Evolutionary conservation across 2,113 vertebrate species (phyloP), one percentile per base, ranked within the genome.

Genomic region (Tretioscincus oriximinensis): DNA sequence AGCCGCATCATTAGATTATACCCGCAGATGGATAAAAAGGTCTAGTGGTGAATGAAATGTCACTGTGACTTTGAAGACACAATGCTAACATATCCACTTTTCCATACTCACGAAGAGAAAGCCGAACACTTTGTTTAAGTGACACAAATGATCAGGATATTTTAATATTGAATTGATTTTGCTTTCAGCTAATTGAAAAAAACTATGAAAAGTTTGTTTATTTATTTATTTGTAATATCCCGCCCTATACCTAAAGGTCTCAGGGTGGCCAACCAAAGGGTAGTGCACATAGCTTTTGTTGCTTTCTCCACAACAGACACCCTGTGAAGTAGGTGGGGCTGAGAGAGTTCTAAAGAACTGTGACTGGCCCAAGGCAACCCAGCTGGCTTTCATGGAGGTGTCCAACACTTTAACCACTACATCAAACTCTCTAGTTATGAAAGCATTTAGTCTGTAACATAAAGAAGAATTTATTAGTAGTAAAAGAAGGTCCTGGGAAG

Each of bases 51-150:
- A 81, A 75, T 75, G 67, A 75, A 70, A 75, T 80, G 60, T 71
- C 78, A 80, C 14, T 72, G 58, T 75, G 72, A 74, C 70, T 75
- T 60, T 81, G 63, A 75, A 65, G 35, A 75, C 75, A 68, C 35
- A 45, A 35, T 67, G 64, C 72, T 81, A 11, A 16, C 75, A 68
- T 61, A 75, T 14, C 72, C 24, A 41, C 26, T 68, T 9, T 75
- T 75, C 73, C 26, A 68, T 58, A 54, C 28, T 49, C 72, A 60
- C 3, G 18, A 28, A 60, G 2, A 66, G 31, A 68, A 28, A 60
- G 16, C 22, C 49, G 67, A 74, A 60, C 31, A 68, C 47, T 60
- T 49, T 58, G 9, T 58, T 45, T 74, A 60, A 81, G 64, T 31
- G 10, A 60, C 24, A 20, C 1, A 73, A 80, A 74, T 74, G 58